These are phyloP conservation scores for Semotilus atromaculatus DNA, from an alignment of 2,797 vertebrate genomes.

Conservation along the genomic window DNA sequence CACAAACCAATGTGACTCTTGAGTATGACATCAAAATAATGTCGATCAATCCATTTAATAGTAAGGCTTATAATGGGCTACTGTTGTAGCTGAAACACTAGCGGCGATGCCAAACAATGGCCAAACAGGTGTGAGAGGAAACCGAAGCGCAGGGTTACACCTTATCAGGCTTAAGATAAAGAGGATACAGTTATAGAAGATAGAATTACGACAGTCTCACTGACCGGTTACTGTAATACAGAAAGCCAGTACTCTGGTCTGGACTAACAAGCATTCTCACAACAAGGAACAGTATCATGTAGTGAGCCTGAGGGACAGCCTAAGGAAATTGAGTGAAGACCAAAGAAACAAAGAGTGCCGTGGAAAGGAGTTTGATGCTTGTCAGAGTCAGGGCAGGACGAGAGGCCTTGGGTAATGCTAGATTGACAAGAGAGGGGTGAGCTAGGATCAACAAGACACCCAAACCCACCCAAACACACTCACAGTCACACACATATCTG, in stretches of 20 bases:
- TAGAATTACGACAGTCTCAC: constrained; percentile 75
- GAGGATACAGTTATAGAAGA: constrained; percentile 75
- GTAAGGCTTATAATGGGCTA: constrained; percentile 64
- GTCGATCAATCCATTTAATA: constrained; percentile 74
- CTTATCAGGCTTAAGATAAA: constrained; percentile 72
- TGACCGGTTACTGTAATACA: constrained; percentile 67
- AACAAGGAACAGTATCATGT: constrained; percentile 75
- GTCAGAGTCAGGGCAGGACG: constrained; percentile 63
- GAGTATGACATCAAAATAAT: constrained; percentile 73
- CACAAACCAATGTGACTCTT: constrained; percentile 64
- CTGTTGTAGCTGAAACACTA: constrained; percentile 74
- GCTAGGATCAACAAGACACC: constrained; percentile 54
- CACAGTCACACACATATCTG: constrained; percentile 35
- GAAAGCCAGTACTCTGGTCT: constrained; percentile 28
- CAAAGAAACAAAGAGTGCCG: constrained; percentile 53
- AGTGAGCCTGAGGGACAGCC: constrained; percentile 57
- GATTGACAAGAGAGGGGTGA: constrained; percentile 54
- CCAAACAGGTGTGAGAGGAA: constrained; percentile 77
- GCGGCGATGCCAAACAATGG: constrained; percentile 69
- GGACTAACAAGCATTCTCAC: constrained; percentile 70
- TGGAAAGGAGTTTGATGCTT: constrained; percentile 63
- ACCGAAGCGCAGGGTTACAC: constrained; percentile 67
- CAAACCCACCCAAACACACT: constrained; percentile 55
- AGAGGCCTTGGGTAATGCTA: constrained; percentile 60
- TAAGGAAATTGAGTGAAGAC: constrained; percentile 64